Evolutionary conservation across 1,140 invertebrate species (phyloP), one percentile per base, ranked within the genome.

Genomic region (Chlorops oryzae): DNA sequence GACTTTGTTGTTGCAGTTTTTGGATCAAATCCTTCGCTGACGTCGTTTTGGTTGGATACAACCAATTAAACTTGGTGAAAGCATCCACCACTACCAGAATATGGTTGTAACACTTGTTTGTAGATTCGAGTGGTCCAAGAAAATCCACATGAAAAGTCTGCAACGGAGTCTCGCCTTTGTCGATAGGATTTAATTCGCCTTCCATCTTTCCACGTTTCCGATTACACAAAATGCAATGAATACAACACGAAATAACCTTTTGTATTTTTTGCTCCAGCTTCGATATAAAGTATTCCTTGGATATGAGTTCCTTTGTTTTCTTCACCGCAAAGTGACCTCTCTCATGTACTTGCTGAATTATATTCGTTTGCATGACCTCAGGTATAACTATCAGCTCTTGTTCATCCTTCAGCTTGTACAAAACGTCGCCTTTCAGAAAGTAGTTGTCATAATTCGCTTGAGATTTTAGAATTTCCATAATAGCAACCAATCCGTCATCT

Each of bases 141-240:
- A 25, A 48, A 28, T 49, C 51, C 17, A 56, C 17, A 25, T 53
- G 55, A 1, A 51, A 55, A 6, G 61, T 65, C 22, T 37, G 27
- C 6, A 69, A 50, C 3, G 67, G 62, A 1, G 49, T 20, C 9
- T 60, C 62, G 10, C 48, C 54, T 52, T 63, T 73, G 2, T 58
- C 50, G 9, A 72, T 58, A 0, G 61, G 54, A 39, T 70, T 38
- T 13, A 72, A 41, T n/a, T 54, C 55, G 3, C 66, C 73, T 58
- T 75, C 66, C 45, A 65, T 52, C 50, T 73, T 76, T 6, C 73
- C 74, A 47, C 48, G 40, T 20, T 69, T 71, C 27, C 48, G 34
- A 27, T 51, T 48, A 9, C 39, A 45, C 9, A 70, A 43, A 27
- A 73, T 54, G 37, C 73, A 73, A n/a, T 42, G 35, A 5, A 73